Evolutionary conservation across 2,797 vertebrate species (phyloP).

Genomic region (Peromyscus aztecus): DNA sequence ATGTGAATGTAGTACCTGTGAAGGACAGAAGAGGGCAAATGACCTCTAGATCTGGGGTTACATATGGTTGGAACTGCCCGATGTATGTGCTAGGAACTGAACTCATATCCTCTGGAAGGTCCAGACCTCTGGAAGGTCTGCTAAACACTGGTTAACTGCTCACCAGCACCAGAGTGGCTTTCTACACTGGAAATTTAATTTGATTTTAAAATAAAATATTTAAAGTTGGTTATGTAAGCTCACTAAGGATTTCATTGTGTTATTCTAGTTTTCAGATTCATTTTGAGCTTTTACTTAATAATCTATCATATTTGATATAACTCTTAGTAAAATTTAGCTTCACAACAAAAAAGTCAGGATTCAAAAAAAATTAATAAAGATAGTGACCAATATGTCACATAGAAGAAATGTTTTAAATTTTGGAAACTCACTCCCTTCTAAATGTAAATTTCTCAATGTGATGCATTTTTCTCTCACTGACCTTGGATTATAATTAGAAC

Average conservation of each 20-base stretch:
- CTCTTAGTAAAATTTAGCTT: constrained; percentile 6
- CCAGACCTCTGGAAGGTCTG: too few relatives aligned
- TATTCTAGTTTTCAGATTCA: neutral
- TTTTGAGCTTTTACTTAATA: constrained; percentile 13
- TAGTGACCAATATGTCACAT: neutral
- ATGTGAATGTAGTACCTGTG: neutral
- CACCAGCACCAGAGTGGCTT: neutral
- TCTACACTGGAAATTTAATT: neutral
- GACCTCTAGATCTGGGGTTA: neutral
- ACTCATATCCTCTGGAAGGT: neutral
- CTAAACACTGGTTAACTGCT: neutral
- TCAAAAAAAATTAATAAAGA: neutral
- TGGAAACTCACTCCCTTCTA: neutral
- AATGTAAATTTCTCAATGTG: neutral
- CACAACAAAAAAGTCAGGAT: neutral
- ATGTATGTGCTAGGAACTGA: neutral
- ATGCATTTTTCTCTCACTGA: neutral
- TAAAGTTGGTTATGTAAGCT: neutral
- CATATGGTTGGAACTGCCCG: neutral
- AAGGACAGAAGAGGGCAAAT: neutral
- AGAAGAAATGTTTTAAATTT: neutral
- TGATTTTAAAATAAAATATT: neutral
- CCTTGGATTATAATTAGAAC: neutral
- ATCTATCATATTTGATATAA: neutral
- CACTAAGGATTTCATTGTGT: neutral